Percentiles rank a stretch among this genome's conserved stretches.
phyloP scores from a whole-genome alignment of 2,113 vertebrate species.

The Oxyruncus cristatus region DNA sequence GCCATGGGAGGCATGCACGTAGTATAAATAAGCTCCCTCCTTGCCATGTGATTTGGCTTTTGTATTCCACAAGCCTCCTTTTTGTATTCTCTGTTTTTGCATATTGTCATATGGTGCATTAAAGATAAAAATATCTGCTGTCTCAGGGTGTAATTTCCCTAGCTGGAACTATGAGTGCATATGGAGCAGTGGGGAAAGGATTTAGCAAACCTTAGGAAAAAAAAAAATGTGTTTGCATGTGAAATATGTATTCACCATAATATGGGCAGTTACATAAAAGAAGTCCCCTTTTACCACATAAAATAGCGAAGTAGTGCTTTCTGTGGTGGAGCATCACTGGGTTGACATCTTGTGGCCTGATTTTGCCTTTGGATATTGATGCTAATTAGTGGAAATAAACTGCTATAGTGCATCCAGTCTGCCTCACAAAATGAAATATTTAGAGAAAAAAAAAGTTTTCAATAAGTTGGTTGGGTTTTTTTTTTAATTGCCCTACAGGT shows the following conservation, averaged over 20 bases:
- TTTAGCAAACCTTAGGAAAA: not conserved
- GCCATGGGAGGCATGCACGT: constrained; percentile 54
- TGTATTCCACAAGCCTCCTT: constrained; percentile 25
- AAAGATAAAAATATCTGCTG: constrained; percentile 63
- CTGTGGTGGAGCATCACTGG: not conserved
- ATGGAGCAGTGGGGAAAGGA: constrained; percentile 6
- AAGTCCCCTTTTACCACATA: not conserved
- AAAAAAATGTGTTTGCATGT: not conserved
- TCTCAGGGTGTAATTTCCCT: constrained; percentile 53
- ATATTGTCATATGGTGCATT: constrained; percentile 56
- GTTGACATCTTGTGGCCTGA: not conserved
- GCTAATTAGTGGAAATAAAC: not conserved
- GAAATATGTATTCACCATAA: not conserved
- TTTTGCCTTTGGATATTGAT: constrained; percentile 7
- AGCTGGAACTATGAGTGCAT: constrained; percentile 20
- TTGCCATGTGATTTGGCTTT: constrained; percentile 26
- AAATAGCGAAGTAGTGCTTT: not conserved
- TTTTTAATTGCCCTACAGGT: not conserved
- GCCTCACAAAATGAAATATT: not conserved
- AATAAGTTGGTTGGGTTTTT: not conserved
- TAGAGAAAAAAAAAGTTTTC: not conserved
- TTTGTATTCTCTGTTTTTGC: constrained; percentile 38
- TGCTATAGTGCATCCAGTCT: not conserved
- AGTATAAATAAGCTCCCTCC: constrained; percentile 47
- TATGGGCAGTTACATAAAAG: not conserved